Evolutionary conservation across 2,888 invertebrate genomes (phyloP), one percentile per base, ranked within the genome.

Genomic region (Nycteola revayana): DNA sequence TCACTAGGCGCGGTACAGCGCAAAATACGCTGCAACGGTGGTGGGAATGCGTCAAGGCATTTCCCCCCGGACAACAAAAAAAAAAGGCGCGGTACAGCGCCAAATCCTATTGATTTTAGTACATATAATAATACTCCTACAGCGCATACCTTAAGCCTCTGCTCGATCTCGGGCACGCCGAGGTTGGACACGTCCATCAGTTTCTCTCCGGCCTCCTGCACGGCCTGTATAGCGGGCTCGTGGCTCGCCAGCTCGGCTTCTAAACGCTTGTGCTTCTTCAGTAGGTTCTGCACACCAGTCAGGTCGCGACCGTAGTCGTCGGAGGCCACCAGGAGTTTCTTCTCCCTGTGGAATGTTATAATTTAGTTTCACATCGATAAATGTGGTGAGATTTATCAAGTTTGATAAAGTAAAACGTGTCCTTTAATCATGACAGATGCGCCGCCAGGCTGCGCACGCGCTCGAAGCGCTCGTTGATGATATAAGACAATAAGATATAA

Each of bases 231-330:
- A 32, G 98, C 96, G 0, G 98, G 98, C 78, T 99, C 98, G 82
- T 99, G 99, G 35, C 96, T 96, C n/a, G 93, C 96, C 29, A 99
- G 90, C 77, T 99, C 99, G 0, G 98, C 97, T 67, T 99, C 99
- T n/a, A 99, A 90, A 4, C 99, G 94, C 85, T 99, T 98, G 89
- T 99, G 99, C 79, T 99, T 99, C 90, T 99, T 99, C 69, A 97
- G 95, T 37, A 99, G 89, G 78, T 99, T 99, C 81, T 99, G 98
- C 0, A 99, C 99, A 21, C 99, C 98, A 2, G 98, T 98, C 60
- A 99, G 90, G 77, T 99, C 99, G 45, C 98, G 95, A 0, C 99
- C 99, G 75, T 98, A 99, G 84, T 99, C 99, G 77, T 99, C 98
- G 0, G 98, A 98, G 1, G 98, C 96, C 1, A 99, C 98, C 10